Evolutionary conservation across 2,113 vertebrate species (phyloP).

Genomic region (Prietella phreatophila): DNA sequence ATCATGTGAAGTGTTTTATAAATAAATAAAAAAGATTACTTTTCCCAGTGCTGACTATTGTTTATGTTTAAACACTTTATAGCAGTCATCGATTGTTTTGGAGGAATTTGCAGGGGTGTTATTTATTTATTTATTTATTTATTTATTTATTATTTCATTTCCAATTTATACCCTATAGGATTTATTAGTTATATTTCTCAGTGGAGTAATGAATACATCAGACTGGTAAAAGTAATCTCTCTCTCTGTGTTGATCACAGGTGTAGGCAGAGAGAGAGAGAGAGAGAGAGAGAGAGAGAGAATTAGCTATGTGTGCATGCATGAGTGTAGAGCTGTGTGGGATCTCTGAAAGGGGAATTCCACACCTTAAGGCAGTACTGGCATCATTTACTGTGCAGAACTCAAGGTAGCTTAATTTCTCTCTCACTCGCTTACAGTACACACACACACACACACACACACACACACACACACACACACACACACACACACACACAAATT

Average conservation of each 20-base stretch:
- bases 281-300: background rate
- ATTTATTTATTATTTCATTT: background rate
- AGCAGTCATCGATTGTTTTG: background rate
- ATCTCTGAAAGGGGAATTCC: slow-evolving; percentile 84
- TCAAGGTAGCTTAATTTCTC: slow-evolving; percentile 38
- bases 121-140: background rate
- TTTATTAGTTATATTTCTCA: background rate
- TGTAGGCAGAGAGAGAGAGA: slow-evolving; percentile 56
- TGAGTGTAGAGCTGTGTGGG: slow-evolving; percentile 56
- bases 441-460: slow-evolving; percentile 58
- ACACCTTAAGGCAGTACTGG: slow-evolving; percentile 71
- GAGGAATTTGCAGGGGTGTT: background rate
- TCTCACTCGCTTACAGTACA: slow-evolving; percentile 47
- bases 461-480: slow-evolving; percentile 61
- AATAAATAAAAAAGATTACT: slow-evolving; percentile 49
- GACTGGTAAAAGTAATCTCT: background rate
- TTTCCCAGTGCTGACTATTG: slow-evolving; percentile 41
- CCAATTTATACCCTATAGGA: background rate
- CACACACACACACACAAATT: slow-evolving; percentile 56
- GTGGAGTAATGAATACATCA: slow-evolving; percentile 7
- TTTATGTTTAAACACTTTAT: slow-evolving; percentile 18
- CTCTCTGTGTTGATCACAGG: slow-evolving; percentile 58
- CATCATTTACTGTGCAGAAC: slow-evolving; percentile 72
- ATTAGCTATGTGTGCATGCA: background rate
- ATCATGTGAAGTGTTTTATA: slow-evolving; percentile 53